Percentiles rank a stretch among this genome's conserved stretches.
Evolutionary conservation across 2,797 vertebrate genomes (phyloP).

Genomic region (Brachyalestes nurse): DNA sequence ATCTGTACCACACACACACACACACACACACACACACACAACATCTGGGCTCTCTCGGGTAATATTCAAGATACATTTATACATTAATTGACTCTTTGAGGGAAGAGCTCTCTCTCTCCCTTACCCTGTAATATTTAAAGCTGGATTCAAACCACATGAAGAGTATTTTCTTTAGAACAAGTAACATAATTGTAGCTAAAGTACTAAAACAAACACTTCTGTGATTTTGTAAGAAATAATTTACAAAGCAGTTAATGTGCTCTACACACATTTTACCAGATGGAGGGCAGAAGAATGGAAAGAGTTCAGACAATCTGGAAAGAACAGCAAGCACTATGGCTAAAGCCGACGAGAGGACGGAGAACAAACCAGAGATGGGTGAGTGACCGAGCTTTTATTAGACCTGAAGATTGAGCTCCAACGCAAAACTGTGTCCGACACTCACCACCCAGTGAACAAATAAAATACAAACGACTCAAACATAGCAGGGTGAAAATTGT

Average conservation of each 20-base stretch:
- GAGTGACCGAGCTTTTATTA: slow-evolving; percentile 26
- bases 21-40: background rate
- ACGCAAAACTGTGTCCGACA: background rate
- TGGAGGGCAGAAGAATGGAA: slow-evolving; percentile 29
- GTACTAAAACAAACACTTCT: background rate
- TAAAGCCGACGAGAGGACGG: slow-evolving; percentile 26
- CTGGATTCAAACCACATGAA: background rate
- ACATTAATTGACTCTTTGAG: background rate
- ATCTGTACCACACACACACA: background rate
- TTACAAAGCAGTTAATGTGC: background rate
- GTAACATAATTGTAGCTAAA: background rate
- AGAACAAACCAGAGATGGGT: slow-evolving; percentile 51
- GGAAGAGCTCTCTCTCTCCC: background rate
- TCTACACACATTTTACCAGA: slow-evolving; percentile 1
- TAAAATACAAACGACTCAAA: background rate
- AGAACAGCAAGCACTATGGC: background rate
- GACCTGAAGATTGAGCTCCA: background rate
- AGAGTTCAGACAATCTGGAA: slow-evolving; percentile 3
- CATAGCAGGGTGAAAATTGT: background rate
- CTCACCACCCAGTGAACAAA: background rate
- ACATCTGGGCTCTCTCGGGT: background rate
- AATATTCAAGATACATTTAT: background rate
- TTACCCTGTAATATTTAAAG: background rate
- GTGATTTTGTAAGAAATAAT: background rate
- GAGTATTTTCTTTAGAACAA: no score